A percentile compares a stretch with the other conserved stretches of the same genome.
Conservation (phyloP, 2,113 vertebrate species). For the Zapornia atra region DNA sequence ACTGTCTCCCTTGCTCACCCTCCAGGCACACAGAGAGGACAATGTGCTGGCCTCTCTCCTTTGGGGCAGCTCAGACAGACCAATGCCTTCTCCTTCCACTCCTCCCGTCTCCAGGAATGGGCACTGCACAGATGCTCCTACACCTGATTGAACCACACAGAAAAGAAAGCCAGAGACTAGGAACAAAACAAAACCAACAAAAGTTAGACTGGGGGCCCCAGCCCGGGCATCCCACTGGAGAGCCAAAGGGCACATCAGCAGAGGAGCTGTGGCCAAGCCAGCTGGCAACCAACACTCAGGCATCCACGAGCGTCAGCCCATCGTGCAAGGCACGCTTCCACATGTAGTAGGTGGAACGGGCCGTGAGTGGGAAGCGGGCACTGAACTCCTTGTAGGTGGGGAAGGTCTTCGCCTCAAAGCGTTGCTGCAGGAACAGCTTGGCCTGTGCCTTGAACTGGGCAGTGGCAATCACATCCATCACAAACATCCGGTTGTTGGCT, state of each 20-base stretch:
- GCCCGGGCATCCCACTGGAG: rapidly evolving
- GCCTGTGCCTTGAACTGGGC: conserved; percentile 96
- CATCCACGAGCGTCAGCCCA: conserved; percentile 89
- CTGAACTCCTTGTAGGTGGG: conserved; percentile 95
- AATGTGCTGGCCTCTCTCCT: neutral
- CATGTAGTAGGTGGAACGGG: conserved; percentile 98
- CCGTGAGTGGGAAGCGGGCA: conserved; percentile 89
- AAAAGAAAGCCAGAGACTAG: conserved; percentile 11
- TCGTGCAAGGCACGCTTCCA: conserved; percentile 94
- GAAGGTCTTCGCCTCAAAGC: conserved; percentile 92
- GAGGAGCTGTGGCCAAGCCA: neutral
- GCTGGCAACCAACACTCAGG: conserved; percentile 48
- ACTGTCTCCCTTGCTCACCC: neutral
- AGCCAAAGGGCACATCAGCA: neutral
- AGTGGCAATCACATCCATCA: conserved; percentile 87
- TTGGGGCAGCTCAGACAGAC: neutral
- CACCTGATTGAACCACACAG: neutral
- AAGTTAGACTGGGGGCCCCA: neutral
- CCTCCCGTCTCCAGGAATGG: neutral
- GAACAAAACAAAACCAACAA: conserved; percentile 25
- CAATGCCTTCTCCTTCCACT: neutral
- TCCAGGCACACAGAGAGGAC: neutral
- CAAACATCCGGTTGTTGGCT: conserved; percentile 77
- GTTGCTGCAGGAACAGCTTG: conserved; percentile 93
- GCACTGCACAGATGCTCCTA: neutral